Conservation (phyloP, 1,140 invertebrate genomes). For the Ruditapes philippinarum region DNA sequence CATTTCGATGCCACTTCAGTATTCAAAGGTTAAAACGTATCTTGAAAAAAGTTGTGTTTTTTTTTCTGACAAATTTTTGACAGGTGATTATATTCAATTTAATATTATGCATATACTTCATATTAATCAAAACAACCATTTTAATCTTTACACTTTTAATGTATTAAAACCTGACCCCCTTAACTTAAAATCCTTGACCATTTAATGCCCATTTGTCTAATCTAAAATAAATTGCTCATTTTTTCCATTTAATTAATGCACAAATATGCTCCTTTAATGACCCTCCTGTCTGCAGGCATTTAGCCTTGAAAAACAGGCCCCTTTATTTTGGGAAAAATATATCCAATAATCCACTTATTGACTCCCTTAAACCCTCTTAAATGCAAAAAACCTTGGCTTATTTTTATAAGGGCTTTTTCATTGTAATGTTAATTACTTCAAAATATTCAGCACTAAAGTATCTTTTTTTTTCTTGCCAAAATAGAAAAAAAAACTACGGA, state of each 20-base stretch:
- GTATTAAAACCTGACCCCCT: too few species aligned
- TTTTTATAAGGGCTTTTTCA: slow-evolving; percentile 33
- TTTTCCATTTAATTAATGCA: slow-evolving; percentile 5
- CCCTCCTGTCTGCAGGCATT: slow-evolving; percentile 9
- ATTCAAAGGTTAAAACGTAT: too few species aligned
- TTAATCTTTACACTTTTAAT: too few species aligned
- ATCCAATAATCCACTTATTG: slow-evolving; percentile 41
- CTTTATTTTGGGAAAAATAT: slow-evolving; percentile 27
- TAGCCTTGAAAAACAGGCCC: not conserved
- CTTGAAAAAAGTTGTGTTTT: too few species aligned
- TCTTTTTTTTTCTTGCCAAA: slow-evolving; percentile 46
- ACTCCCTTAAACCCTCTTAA: slow-evolving; percentile 38
- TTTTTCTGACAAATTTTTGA: too few species aligned
- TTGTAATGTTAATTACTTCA: slow-evolving; percentile 45
- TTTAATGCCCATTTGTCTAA: not conserved
- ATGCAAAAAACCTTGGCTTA: not conserved
- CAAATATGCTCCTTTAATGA: slow-evolving; percentile 24
- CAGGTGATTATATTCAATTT: too few species aligned
- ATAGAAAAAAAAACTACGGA: too few species aligned
- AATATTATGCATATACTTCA: too few species aligned
- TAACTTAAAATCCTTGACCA: too few species aligned
- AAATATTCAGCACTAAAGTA: slow-evolving; percentile 29
- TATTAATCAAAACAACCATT: too few species aligned
- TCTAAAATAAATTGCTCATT: not conserved
- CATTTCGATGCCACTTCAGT: too few species aligned